A percentile compares a stretch with the other conserved stretches of the same genome.
Evolutionary conservation across 2,797 vertebrate genomes (phyloP).

Genomic region (Falco concolor): DNA sequence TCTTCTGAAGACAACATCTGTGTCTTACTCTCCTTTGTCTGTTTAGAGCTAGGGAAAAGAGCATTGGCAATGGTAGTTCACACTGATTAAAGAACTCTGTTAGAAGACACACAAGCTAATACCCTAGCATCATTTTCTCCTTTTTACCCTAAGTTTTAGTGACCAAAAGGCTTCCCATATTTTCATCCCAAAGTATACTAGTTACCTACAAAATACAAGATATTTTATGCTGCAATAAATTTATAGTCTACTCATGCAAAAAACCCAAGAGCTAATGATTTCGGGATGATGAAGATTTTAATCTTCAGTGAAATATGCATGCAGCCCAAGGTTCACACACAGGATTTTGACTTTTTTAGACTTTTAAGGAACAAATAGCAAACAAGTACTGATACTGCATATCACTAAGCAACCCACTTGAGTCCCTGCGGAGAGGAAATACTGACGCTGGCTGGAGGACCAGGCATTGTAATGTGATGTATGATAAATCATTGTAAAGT

Average conservation of each 20-base stretch:
- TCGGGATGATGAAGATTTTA: not conserved
- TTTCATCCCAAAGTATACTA: not conserved
- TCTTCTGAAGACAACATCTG: not conserved
- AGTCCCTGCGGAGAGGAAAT: not conserved
- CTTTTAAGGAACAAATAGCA: not conserved
- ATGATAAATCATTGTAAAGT: not conserved
- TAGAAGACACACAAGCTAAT: not conserved
- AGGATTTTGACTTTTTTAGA: not conserved
- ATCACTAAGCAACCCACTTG: not conserved
- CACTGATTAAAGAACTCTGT: no score
- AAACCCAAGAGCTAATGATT: not conserved
- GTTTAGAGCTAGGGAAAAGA: slow-evolving; percentile 38
- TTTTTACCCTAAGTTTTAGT: not conserved
- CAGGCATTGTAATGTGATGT: not conserved
- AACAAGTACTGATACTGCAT: not conserved
- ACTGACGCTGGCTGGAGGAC: not conserved
- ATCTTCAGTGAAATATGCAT: not conserved
- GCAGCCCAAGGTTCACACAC: not conserved
- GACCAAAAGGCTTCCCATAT: not conserved
- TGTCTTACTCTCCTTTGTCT: not conserved
- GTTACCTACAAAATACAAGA: not conserved
- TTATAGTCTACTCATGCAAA: not conserved
- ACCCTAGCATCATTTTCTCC: not conserved
- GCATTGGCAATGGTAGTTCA: not conserved
- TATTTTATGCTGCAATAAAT: not conserved